Evolutionary conservation across 2,113 vertebrate species (phyloP).

Genomic region (Elephas maximus): DNA sequence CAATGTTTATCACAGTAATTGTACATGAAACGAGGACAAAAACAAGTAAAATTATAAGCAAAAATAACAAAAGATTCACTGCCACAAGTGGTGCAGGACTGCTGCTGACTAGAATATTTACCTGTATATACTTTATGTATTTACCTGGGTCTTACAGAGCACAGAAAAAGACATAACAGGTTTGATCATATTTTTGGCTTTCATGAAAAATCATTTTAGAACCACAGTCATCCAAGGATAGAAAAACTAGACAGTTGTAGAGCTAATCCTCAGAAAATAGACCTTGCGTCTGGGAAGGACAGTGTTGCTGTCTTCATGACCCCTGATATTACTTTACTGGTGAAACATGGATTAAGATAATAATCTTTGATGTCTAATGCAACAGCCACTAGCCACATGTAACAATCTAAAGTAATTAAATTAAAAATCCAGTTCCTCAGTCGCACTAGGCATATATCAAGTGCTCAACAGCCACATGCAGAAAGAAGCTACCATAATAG

Average conservation of each 20-base stretch:
- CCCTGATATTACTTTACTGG: background rate
- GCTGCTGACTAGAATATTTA: background rate
- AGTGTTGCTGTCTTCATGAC: background rate
- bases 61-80: background rate
- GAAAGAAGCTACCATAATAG: too few species aligned
- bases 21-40: background rate
- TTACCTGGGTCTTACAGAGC: background rate
- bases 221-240: background rate
- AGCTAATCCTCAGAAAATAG: conserved; percentile 19
- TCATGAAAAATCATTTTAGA: conserved; percentile 31
- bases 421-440: too few species aligned
- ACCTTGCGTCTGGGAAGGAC: background rate
- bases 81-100: background rate
- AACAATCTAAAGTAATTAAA: too few species aligned
- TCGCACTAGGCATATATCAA: too few species aligned
- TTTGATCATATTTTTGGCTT: conserved; percentile 21
- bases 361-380: conserved; percentile 22
- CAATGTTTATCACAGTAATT: background rate
- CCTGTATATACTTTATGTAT: background rate
- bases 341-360: background rate
- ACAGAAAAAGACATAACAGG: background rate
- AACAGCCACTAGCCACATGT: background rate
- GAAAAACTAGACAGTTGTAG: background rate
- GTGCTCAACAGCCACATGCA: too few species aligned
- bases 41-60: background rate